Percentiles rank a stretch among this genome's conserved stretches.
phyloP scores from a whole-genome alignment of 2,797 vertebrate genomes.

The Orestias chungarensis region DNA sequence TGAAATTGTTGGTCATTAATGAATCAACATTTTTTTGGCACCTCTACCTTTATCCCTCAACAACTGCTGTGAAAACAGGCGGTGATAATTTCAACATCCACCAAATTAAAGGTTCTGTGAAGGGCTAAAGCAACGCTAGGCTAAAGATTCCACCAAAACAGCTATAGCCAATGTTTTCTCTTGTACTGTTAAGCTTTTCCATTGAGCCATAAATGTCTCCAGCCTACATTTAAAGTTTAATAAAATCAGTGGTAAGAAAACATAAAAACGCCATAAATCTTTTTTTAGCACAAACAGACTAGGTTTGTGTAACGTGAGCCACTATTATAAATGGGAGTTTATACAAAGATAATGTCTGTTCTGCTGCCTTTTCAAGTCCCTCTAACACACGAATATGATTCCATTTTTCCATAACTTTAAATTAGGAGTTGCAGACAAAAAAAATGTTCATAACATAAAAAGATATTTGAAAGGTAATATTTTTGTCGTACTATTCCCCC shows the following conservation, averaged over 20 bases:
- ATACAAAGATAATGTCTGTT: neutral
- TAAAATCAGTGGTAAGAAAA: neutral
- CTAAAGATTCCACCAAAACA: neutral
- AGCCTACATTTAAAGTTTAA: too few relatives aligned
- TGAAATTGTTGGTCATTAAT: too few relatives aligned
- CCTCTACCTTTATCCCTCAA: too few relatives aligned
- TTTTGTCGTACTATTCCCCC: neutral
- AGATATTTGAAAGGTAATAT: conserved; percentile 16
- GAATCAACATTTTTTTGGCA: too few relatives aligned
- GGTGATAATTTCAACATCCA: neutral
- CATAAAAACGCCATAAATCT: neutral
- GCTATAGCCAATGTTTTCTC: too few relatives aligned
- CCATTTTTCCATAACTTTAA: conserved; percentile 9
- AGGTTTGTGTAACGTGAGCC: neutral
- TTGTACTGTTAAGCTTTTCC: neutral
- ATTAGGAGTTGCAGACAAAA: conserved; percentile 74
- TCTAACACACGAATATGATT: neutral
- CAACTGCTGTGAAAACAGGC: too few relatives aligned
- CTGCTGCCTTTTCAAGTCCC: neutral
- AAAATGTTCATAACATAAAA: conserved; percentile 50
- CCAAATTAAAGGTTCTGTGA: neutral
- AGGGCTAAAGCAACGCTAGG: neutral
- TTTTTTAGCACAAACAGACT: neutral
- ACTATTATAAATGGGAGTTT: neutral
- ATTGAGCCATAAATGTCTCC: neutral